Base-by-base conservation (phyloP, 2,888 invertebrate species). In the Linyphia triangularis region DNA sequence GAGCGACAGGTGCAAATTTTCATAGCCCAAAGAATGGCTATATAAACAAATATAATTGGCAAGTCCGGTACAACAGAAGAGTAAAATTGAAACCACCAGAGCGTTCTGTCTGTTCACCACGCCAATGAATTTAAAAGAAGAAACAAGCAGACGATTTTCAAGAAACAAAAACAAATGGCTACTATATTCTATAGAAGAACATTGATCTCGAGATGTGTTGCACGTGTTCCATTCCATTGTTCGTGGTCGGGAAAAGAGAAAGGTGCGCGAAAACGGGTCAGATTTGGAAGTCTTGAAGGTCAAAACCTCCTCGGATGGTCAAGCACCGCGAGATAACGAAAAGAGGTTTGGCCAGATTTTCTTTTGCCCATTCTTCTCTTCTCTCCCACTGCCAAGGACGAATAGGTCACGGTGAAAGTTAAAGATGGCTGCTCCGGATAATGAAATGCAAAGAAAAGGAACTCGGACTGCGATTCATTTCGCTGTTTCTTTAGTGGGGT, bases 381-480 rank as follows among this genome's bases (percentile, higher is more conserved):
- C 59, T 81, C 59, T 51, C 70, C 72, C 85, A 86, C 79, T 79
- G 85, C 72, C 85, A 86, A 86, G 85, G 85, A 86, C 85, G 79
- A 86, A 79, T 79, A 86, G 85, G 85, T 86, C 85, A 86, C 85
- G 72, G 85, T 79, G 85, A 79, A 86, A 85, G 79, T 86, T 79
- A 78, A 81, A 86, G 79, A 86, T 72, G 57, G 59, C 79, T 43
- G 57, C 69, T 69, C 40, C 16, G 77, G 43, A 57, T 85, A 69
- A 77, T 77, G 59, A 75, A 69, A 57, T 77, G 63, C 57, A 81
- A 70, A 72, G 75, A 75, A 83, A 73, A 78, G 33, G 70, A 51
- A 61, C 59, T 67, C 40, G 10, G 10, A 30, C 67, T 79, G 37
- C 33, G 28, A 10, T 51, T 37, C 37, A 40, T 63, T 57, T 65